Base-by-base conservation (phyloP, 2,888 invertebrate genomes). In the Drosophila buzzatii region DNA sequence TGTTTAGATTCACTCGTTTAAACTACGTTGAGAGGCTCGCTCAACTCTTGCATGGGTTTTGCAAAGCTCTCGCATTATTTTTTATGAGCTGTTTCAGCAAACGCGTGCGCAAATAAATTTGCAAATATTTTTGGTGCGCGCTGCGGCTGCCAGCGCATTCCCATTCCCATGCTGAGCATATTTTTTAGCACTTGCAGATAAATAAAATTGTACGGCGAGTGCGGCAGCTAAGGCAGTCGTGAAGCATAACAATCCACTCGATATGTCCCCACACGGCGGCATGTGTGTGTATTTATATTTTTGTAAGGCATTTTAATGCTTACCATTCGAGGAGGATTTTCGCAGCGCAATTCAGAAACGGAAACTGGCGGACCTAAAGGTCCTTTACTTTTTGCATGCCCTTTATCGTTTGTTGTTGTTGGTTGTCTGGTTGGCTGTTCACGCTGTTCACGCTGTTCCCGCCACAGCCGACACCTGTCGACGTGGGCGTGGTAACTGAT, bases 401-500 rank as follows among this genome's bases (percentile, higher is more conserved):
- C 73, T 6, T 27, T 27, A 6, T 6, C 27, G 6, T 27, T 27
- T 27, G 27, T 27, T 35, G 44, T 64, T 74, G 55, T 33, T 55
- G 57, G 37, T 27, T 5, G 27, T 27, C 49, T n/a, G n/a, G n/a
- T n/a, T n/a, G n/a, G n/a, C n/a, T n/a, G n/a, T n/a, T n/a, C 23
- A 3, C 49, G 33, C 18, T 69, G 47, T 41, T 73, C 76, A 55
- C 63, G 53, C 23, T 23, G 45, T 23, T 10, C 10, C 3, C 42
- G 42, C 9, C n/a, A n/a, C n/a, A 9, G n/a, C 57, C 68, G 71
- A 70, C 90, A 85, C 85, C 85, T 85, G 85, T 84, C 85, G 88
- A 85, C 85, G 61, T 45, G 75, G 82, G 79, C 75, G 73, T 56
- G 70, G 79, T 53, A 73, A 68, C 82, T 79, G 88, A 79, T 82